Conservation (phyloP, 2,797 vertebrate genomes). For the Apodemus agrarius region DNA sequence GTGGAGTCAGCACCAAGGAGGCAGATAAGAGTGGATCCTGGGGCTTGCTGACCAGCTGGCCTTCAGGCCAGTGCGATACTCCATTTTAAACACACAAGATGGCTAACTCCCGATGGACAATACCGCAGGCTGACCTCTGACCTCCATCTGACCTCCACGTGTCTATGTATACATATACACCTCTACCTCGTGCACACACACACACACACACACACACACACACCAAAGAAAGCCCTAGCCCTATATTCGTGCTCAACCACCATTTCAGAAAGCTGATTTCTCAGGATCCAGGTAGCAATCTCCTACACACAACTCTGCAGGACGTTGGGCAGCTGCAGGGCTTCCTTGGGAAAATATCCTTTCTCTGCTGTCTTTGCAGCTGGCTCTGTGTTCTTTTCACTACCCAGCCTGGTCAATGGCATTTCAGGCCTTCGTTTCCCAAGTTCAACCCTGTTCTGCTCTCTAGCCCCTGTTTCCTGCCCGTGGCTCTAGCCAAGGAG, state of each 20-base stretch:
- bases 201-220: background rate
- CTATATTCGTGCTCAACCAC: background rate
- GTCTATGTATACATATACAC: background rate
- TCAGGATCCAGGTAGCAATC: background rate
- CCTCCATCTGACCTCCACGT: background rate
- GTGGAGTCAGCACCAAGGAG: background rate
- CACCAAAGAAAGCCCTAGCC: background rate
- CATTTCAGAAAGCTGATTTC: conserved; percentile 42
- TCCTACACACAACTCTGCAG: too few species aligned
- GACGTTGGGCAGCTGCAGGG: background rate
- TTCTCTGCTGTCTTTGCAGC: background rate
- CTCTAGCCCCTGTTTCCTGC: background rate
- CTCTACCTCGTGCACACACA: background rate
- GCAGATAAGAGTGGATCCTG: background rate
- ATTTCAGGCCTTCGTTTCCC: background rate
- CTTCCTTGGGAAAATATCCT: background rate
- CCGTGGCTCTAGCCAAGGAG: background rate
- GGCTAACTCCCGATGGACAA: background rate
- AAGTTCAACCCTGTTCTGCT: conserved; percentile 19
- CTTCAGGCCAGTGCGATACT: background rate
- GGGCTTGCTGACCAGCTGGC: background rate
- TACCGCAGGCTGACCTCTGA: background rate
- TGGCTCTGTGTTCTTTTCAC: background rate
- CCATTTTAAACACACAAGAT: background rate
- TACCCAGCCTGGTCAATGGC: background rate